Evolutionary conservation across 2,797 vertebrate species (phyloP), one percentile per base, ranked within the genome.

Genomic region (Rhyacichthys aspro): DNA sequence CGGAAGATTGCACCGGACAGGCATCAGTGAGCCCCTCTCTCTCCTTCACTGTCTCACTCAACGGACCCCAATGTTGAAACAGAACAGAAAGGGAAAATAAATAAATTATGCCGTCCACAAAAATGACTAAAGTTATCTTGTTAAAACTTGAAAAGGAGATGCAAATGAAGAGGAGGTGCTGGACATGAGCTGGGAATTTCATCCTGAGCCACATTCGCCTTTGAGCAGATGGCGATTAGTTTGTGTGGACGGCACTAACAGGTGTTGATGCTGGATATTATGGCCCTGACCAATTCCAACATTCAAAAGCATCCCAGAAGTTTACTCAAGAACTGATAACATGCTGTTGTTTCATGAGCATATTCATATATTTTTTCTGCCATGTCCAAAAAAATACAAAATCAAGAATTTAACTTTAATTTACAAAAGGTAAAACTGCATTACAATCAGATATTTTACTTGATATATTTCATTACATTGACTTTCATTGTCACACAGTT

Each of bases 111-210:
- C 1, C 12, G 70, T 53, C 12, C 3, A 62, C 68, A 69, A 68
- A 84, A 88, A 80, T 77, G 72, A 44, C 59, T 71, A 69, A 85
- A 85, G 81, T 90, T 82, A 86, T 88, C 84, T 87, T 83, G 84
- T 89, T 89, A 88, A 90, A 91, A 89, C 86, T 86, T 89, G 81
- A 91, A 89, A 91, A 85, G 67, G 70, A 57, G 72, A 77, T 66
- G 79, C 68, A 64, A 63, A 78, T 64, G 61, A 84, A 63, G 47
- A 75, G 76, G 80, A 71, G 72, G 70, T 36, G 50, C 64, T 50
- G 43, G 63, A 66, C 56, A 57, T 39, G 47, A 71, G 50, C 73
- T 63, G 58, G 60, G 57, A 59, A 70, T 55, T 63, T 71, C 55
- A 59, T 65, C 42, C 41, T 1, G 8, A 79, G 67, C 49, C 34